Percentiles rank a stretch among this genome's conserved stretches.
Conservation (phyloP, 2,888 invertebrate species). For the Ceraclea dissimilis region DNA sequence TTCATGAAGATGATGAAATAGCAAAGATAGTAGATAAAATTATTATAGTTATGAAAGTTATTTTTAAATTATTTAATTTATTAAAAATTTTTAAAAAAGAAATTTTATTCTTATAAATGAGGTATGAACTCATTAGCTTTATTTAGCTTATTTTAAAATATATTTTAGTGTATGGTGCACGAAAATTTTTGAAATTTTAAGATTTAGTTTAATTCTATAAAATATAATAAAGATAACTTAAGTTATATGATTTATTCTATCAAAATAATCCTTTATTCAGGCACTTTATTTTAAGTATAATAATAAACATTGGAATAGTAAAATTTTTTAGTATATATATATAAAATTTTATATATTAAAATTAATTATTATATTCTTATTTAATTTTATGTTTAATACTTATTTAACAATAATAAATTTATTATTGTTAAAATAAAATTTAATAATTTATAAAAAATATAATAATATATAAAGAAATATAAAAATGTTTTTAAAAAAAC, state of each 20-base stretch:
- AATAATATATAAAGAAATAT: conserved; percentile 59
- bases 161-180: conserved; percentile 58
- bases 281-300: conserved; percentile 35
- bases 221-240: conserved; percentile 37
- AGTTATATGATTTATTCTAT: conserved; percentile 50
- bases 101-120: conserved; percentile 38
- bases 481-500: conserved; percentile 37
- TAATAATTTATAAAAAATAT: conserved; percentile 38
- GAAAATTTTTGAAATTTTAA: conserved; percentile 53
- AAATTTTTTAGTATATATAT: conserved; percentile 29
- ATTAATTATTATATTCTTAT: conserved; percentile 21
- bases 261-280: conserved; percentile 56
- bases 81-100: conserved; percentile 47
- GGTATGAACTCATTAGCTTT: conserved; percentile 37
- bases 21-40: conserved; percentile 42
- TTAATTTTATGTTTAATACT: conserved; percentile 4
- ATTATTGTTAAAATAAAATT: conserved; percentile 36
- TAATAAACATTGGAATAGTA: conserved; percentile 30
- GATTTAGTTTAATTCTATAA: conserved; percentile 56
- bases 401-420: conserved; percentile 16
- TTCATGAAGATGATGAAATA: conserved; percentile 29
- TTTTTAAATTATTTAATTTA: conserved; percentile 35
- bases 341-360: conserved; percentile 21
- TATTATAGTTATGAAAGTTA: conserved; percentile 47
- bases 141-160: conserved; percentile 48